These are phyloP conservation scores for Lasioglossum leucozonium DNA, from an alignment of 2,888 invertebrate genomes.

Conservation along the genomic window DNA sequence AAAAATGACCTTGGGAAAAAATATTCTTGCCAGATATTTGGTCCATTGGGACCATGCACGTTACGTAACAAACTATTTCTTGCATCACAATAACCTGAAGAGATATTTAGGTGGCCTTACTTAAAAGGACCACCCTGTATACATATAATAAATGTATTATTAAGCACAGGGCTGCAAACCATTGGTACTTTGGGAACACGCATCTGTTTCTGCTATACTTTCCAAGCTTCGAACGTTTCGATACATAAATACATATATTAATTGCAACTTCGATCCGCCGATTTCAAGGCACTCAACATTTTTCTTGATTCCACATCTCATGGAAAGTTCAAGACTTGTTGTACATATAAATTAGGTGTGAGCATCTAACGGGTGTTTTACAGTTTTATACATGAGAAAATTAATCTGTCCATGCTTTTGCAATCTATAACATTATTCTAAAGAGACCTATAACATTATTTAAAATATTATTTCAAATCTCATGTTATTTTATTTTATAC, in stretches of 20 bases:
- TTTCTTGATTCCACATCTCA: not conserved
- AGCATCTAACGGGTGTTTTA: not conserved
- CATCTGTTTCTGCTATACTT: not conserved
- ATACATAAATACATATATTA: not conserved
- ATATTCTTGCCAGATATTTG: no score
- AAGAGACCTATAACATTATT: no score
- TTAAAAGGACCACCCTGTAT: no score
- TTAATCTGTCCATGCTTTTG: not conserved
- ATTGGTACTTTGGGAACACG: not conserved
- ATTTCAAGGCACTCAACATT: not conserved
- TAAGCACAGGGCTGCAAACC: not conserved
- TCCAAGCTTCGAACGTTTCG: not conserved
- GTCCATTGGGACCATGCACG: no score
- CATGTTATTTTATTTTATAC: no score
- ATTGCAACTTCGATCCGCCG: not conserved
- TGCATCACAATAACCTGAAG: no score
- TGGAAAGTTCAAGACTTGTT: not conserved
- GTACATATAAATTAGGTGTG: not conserved
- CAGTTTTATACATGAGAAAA: not conserved
- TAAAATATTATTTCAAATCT: no score
- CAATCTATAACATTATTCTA: not conserved
- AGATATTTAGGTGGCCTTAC: no score
- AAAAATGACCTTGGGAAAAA: no score
- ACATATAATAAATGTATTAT: slow-evolving; percentile 13
- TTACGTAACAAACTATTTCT: no score